Percentiles rank a stretch among this genome's conserved stretches.
Evolutionary conservation across 2,797 vertebrate genomes (phyloP).

Genomic region (Myripristis murdjan): DNA sequence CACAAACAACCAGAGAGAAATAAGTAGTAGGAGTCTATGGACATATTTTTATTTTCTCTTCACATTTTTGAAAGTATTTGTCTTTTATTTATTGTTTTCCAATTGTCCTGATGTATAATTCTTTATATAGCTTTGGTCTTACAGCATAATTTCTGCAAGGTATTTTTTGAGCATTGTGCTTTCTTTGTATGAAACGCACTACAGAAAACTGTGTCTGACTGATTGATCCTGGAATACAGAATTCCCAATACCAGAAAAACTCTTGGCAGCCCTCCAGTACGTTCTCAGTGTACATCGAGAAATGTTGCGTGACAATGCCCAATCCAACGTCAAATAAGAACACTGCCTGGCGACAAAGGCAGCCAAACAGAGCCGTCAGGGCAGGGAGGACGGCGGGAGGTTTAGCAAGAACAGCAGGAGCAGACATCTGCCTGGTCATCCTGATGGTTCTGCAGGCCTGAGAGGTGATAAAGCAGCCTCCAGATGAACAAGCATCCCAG

Average conservation of each 20-base stretch:
- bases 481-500: neutral
- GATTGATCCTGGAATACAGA: neutral
- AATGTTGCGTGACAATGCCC: neutral
- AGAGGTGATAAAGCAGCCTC: neutral
- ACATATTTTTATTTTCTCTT: too few relatives aligned
- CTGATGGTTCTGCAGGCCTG: neutral
- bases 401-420: neutral
- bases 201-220: neutral
- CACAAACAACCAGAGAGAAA: too few relatives aligned
- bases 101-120: neutral
- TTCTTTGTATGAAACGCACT: too few relatives aligned
- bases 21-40: slow-evolving; percentile 6
- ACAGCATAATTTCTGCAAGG: too few relatives aligned
- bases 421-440: neutral
- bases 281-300: neutral
- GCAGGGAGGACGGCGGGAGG: neutral
- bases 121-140: too few relatives aligned
- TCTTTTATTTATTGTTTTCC: neutral
- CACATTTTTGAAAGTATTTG: too few relatives aligned
- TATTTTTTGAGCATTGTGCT: too few relatives aligned
- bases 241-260: neutral
- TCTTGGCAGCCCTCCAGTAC: neutral
- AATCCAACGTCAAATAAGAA: neutral
- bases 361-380: neutral
- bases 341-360: neutral